Conservation (phyloP, 2,888 invertebrate species). For the Macrosiphum euphorbiae region DNA sequence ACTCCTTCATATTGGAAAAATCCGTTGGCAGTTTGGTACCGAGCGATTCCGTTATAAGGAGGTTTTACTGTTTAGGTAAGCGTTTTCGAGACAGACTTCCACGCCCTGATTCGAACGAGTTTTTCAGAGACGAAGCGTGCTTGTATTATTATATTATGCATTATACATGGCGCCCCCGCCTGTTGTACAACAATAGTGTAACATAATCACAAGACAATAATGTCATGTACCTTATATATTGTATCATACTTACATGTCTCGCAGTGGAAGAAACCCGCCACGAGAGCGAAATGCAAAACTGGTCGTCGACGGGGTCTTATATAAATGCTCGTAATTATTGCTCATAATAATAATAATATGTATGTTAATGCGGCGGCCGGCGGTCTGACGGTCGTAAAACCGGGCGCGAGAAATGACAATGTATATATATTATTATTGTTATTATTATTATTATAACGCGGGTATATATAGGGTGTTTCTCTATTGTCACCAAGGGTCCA, state of each 20-base stretch:
- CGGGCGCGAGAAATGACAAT: slow-evolving; percentile 55
- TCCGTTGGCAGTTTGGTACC: no score
- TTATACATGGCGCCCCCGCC: not conserved
- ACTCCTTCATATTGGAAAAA: no score
- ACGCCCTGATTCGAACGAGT: not conserved
- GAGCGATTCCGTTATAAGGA: no score
- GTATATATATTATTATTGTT: slow-evolving; percentile 44
- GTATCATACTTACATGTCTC: not conserved
- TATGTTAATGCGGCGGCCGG: slow-evolving; percentile 58
- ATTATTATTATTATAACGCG: slow-evolving; percentile 53
- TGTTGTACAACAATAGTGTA: not conserved
- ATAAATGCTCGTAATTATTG: slow-evolving; percentile 52
- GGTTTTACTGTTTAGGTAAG: not conserved
- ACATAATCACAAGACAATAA: not conserved
- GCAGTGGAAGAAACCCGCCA: not conserved
- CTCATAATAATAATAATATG: slow-evolving; percentile 50
- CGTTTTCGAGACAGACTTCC: not conserved
- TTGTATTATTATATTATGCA: not conserved
- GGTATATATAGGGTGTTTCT: slow-evolving; percentile 34
- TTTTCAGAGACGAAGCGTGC: no score
- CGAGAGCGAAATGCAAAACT: slow-evolving; percentile 12
- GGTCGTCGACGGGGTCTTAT: slow-evolving; percentile 5
- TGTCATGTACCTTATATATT: not conserved
- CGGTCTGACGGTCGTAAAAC: slow-evolving; percentile 51
- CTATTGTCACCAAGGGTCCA: slow-evolving; percentile 63